A percentile compares a stretch with the other conserved stretches of the same genome.
These are phyloP conservation scores for Varecia variegata DNA, from an alignment of 2,797 vertebrate species.

Conservation along the genomic window DNA sequence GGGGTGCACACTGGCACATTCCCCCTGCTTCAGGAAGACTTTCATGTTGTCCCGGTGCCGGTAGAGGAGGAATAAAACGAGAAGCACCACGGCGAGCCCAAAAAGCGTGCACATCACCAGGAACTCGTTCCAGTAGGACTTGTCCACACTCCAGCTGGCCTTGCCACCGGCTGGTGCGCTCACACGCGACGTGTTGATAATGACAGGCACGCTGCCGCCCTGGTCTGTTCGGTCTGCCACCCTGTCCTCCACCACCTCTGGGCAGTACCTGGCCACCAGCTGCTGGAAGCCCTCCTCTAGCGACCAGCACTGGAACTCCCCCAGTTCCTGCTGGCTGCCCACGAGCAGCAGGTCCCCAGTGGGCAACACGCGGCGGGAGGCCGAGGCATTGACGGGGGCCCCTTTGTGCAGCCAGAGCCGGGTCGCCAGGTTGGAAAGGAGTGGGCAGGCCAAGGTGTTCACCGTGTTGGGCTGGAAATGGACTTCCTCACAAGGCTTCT, in stretches of 20 bases:
- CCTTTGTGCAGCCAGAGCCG: conserved; percentile 90
- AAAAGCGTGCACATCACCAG: conserved; percentile 93
- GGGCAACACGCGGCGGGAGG: conserved; percentile 89
- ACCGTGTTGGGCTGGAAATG: conserved; percentile 90
- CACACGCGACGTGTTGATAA: conserved; percentile 82
- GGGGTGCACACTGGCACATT: conserved; percentile 89
- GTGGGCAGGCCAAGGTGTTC: conserved; percentile 90
- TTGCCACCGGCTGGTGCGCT: conserved; percentile 69
- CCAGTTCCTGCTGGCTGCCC: conserved; percentile 87
- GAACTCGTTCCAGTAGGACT: conserved; percentile 97
- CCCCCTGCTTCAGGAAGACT: conserved; percentile 91
- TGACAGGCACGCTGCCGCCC: conserved; percentile 28
- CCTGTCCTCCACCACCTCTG: conserved; percentile 82
- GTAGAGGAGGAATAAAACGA: conserved; percentile 91
- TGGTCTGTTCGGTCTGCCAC: conserved; percentile 75
- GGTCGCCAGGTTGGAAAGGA: conserved; percentile 93
- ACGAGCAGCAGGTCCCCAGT: conserved; percentile 93
- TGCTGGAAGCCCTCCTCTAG: conserved; percentile 92
- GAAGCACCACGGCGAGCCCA: conserved; percentile 85
- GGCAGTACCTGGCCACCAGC: conserved; percentile 94
- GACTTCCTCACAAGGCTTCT: conserved; percentile 86
- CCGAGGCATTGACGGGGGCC: conserved; percentile 84
- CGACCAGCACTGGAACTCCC: conserved; percentile 95
- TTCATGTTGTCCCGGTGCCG: conserved; percentile 92
- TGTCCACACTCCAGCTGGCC: conserved; percentile 85